These are phyloP conservation scores for Rhea pennata DNA, from an alignment of 2,113 vertebrate genomes.

Conservation along the genomic window DNA sequence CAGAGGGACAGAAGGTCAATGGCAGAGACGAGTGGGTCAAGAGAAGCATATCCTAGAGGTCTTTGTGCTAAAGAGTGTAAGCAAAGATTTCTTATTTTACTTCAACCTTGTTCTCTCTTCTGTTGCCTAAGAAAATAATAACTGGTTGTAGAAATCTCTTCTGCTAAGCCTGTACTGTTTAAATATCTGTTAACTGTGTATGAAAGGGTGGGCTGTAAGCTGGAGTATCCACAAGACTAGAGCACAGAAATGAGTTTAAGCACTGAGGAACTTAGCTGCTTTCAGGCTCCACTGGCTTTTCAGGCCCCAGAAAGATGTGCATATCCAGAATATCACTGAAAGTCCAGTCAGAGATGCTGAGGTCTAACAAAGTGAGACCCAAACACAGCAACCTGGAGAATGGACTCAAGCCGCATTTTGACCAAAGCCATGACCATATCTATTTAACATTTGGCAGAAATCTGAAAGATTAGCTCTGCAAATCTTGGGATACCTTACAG, in stretches of 20 bases:
- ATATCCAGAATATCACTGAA: neutral
- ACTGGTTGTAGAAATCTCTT: neutral
- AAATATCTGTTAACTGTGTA: neutral
- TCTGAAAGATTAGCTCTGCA: neutral
- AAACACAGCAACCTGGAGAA: neutral
- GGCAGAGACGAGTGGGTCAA: neutral
- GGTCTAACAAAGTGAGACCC: neutral
- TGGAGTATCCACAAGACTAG: neutral
- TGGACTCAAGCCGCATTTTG: neutral
- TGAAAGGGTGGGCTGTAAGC: neutral
- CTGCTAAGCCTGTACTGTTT: neutral
- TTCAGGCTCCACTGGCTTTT: neutral
- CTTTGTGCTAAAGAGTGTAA: neutral
- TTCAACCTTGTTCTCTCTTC: neutral
- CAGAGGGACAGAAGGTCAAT: neutral
- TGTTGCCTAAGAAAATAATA: constrained; percentile 5
- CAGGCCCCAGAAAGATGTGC: neutral
- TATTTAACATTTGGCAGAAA: neutral
- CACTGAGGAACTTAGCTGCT: neutral
- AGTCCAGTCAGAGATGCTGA: neutral
- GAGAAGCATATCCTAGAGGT: neutral
- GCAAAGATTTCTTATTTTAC: neutral
- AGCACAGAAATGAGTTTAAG: neutral
- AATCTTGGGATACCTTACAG: neutral
- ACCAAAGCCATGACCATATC: neutral